Evolutionary conservation across 2,888 invertebrate species (phyloP).

Genomic region (Meiosimyza decipiens): DNA sequence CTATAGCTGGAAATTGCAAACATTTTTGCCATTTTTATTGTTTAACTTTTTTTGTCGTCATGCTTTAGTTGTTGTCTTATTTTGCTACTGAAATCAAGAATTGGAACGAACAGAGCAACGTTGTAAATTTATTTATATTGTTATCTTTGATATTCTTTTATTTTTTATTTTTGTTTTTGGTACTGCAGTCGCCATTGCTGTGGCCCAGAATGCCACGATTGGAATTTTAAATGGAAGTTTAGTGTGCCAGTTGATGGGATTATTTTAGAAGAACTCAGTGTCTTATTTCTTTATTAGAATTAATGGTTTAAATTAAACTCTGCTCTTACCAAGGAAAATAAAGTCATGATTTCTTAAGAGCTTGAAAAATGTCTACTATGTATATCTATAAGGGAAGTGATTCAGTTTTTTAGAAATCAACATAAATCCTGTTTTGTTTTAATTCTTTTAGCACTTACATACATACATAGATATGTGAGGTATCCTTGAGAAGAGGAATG

Average conservation of each 20-base stretch:
- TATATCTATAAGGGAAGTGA: too few relatives aligned
- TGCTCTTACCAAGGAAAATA: background rate
- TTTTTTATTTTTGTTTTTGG: slow-evolving; percentile 4
- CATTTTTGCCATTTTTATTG: slow-evolving; percentile 16
- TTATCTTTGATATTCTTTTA: slow-evolving; percentile 11
- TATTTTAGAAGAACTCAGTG: slow-evolving; percentile 2
- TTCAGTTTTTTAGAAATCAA: too few relatives aligned
- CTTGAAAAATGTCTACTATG: too few relatives aligned
- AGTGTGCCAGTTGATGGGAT: slow-evolving; percentile 20
- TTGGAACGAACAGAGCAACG: slow-evolving; percentile 28
- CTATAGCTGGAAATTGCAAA: slow-evolving; percentile 13
- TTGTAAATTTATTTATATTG: slow-evolving; percentile 34
- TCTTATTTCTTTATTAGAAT: slow-evolving; percentile 21
- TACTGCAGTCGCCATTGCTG: slow-evolving; percentile 3
- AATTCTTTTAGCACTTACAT: too few relatives aligned
- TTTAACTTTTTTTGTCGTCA: background rate
- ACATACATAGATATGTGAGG: too few relatives aligned
- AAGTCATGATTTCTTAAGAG: background rate
- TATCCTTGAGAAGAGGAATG: too few relatives aligned
- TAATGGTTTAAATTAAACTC: slow-evolving; percentile 4
- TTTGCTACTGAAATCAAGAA: slow-evolving; percentile 19
- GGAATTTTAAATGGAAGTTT: slow-evolving; percentile 27
- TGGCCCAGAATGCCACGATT: slow-evolving; percentile 5
- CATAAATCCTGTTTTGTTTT: too few relatives aligned
- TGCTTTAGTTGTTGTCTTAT: slow-evolving; percentile 7